Conservation (phyloP, 2,113 vertebrate species). For the Alethe diademata region DNA sequence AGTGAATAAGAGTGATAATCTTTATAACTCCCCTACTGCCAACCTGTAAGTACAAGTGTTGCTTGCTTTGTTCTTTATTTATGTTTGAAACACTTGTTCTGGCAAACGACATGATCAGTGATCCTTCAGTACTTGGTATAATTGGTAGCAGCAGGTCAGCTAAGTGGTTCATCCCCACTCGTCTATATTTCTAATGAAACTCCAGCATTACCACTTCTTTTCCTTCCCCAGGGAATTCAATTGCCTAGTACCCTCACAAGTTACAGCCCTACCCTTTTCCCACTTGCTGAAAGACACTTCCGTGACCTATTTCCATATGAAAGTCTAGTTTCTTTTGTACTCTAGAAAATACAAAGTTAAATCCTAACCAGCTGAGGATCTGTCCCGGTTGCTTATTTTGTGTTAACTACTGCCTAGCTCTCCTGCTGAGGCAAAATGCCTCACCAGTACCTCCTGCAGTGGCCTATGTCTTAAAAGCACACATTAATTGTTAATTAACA, state of each 20-base stretch:
- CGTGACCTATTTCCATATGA: background rate
- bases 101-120: background rate
- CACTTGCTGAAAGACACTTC: background rate
- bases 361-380: constrained; percentile 8
- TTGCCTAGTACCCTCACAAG: background rate
- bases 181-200: background rate
- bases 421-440: constrained; percentile 39
- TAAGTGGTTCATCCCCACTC: background rate
- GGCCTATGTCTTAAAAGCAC: constrained; percentile 46
- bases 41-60: background rate
- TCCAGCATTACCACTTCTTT: background rate
- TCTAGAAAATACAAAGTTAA: constrained; percentile 16
- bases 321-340: constrained; percentile 10
- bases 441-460: constrained; percentile 29
- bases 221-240: background rate
- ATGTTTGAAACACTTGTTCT: background rate
- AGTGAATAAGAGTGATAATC: background rate
- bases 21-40: background rate
- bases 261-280: background rate
- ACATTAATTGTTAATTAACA: constrained; percentile 57
- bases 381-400: background rate
- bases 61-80: background rate
- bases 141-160: background rate
- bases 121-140: background rate
- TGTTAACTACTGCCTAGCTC: constrained; percentile 29